Evolutionary conservation across 2,113 vertebrate species (phyloP).

Genomic region (Boulengeromyrus knoepffleri): DNA sequence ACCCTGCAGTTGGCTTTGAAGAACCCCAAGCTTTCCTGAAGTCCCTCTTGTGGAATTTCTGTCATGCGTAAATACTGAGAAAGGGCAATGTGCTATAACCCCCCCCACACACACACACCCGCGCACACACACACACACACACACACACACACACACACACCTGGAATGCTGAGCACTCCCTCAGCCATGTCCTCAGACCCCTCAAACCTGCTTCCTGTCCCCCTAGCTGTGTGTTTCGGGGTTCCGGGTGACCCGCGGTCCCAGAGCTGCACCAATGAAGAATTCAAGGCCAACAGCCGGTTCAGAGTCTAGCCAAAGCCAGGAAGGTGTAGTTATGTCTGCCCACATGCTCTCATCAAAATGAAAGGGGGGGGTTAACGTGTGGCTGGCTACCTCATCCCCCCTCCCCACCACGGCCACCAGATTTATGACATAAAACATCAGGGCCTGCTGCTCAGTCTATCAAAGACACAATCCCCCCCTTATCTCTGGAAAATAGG

Average conservation of each 20-base stretch:
- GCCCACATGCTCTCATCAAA: neutral
- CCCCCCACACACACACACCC: no score
- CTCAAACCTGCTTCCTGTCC: neutral
- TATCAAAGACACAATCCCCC: conserved; percentile 32
- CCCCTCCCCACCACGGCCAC: no score
- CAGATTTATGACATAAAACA: neutral
- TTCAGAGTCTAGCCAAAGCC: neutral
- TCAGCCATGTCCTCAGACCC: neutral
- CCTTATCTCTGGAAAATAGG: conserved; percentile 28
- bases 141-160: neutral
- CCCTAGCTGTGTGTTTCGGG: neutral
- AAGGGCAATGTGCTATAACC: neutral
- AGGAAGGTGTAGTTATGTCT: neutral
- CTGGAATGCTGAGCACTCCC: neutral
- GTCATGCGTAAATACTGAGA: conserved; percentile 18
- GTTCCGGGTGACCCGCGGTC: neutral
- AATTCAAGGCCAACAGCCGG: neutral
- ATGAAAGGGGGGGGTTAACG: neutral
- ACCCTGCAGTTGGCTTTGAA: conserved; percentile 47
- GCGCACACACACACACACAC: no score
- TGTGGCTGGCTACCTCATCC: neutral
- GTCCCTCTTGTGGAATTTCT: conserved; percentile 36
- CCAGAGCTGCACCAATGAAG: neutral
- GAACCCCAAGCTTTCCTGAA: conserved; percentile 40
- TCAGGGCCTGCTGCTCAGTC: conserved; percentile 4